These are phyloP conservation scores for Thecophora atra DNA, from an alignment of 2,888 invertebrate species.

Conservation along the genomic window DNA sequence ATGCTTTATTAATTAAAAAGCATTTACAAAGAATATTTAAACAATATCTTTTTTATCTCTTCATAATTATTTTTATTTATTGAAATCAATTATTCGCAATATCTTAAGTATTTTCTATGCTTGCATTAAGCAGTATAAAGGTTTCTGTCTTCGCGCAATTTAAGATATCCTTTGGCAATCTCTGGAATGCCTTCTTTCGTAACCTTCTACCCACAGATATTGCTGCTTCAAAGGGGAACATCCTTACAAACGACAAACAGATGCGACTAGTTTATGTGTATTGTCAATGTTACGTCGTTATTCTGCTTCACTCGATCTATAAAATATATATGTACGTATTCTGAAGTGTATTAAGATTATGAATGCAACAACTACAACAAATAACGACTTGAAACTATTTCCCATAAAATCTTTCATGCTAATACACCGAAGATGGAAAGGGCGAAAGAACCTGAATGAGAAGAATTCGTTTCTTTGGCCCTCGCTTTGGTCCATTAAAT, in stretches of 20 bases:
- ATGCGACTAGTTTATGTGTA: too few relatives aligned
- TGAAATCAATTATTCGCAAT: neutral
- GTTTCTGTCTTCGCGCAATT: neutral
- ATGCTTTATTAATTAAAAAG: neutral
- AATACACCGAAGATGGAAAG: neutral
- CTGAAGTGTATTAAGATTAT: neutral
- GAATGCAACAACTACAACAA: neutral
- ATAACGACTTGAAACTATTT: neutral
- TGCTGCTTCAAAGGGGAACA: too few relatives aligned
- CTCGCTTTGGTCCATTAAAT: neutral
- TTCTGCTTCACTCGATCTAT: too few relatives aligned
- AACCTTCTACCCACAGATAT: too few relatives aligned
- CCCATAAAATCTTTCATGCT: constrained; percentile 14
- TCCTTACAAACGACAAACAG: too few relatives aligned
- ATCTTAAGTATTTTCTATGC: neutral
- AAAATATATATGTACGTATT: neutral
- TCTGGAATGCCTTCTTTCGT: neutral
- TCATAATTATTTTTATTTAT: neutral
- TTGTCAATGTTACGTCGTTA: neutral
- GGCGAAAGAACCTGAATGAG: neutral
- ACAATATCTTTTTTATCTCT: neutral
- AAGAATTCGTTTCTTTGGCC: neutral
- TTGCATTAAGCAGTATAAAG: neutral
- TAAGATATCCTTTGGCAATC: too few relatives aligned
- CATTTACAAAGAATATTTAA: neutral